phyloP scores from a whole-genome alignment of 1,140 invertebrate genomes.

The Delia radicum region DNA sequence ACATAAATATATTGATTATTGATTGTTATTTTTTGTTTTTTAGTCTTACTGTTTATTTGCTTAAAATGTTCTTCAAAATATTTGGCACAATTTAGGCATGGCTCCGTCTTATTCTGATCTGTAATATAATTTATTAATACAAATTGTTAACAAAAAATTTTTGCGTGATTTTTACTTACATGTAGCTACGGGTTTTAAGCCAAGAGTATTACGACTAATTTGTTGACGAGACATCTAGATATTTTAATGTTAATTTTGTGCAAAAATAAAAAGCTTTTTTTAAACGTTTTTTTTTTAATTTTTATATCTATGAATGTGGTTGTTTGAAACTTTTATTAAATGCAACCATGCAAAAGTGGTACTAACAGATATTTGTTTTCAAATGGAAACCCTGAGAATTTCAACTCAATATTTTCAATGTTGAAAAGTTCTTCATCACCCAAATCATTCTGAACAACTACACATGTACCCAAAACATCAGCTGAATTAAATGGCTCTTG shows the following conservation, averaged over 20 bases:
- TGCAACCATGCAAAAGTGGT: not conserved
- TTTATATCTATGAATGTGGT: no score
- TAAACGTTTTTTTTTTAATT: no score
- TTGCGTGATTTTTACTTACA: not conserved
- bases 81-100: not conserved
- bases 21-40: not conserved
- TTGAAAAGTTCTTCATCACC: not conserved
- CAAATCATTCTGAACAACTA: not conserved
- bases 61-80: not conserved
- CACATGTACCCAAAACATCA: not conserved
- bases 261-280: no score
- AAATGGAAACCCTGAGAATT: not conserved
- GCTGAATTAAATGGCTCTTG: not conserved
- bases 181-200: no score
- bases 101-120: not conserved
- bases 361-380: not conserved
- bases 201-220: no score
- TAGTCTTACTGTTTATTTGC: not conserved
- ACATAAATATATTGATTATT: not conserved
- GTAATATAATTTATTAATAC: not conserved
- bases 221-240: not conserved
- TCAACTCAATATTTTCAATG: not conserved
- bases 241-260: not conserved
- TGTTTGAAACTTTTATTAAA: not conserved
- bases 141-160: not conserved